Conservation (phyloP, 30 jellyfish, hydroid and myxozoan species). For the Hydra vulgaris region DNA sequence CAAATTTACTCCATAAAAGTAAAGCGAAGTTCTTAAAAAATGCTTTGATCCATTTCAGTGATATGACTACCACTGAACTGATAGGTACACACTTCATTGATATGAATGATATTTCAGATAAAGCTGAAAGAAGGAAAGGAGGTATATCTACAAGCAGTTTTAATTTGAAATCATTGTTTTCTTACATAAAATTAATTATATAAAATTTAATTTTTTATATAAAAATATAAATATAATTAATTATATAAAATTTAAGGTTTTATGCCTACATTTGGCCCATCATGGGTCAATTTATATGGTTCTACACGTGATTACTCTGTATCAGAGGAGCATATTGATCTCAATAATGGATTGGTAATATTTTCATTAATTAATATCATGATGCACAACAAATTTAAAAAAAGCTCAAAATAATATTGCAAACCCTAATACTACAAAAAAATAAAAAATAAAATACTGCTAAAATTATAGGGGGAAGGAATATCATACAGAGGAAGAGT, state of each 20-base stretch:
- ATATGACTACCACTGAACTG: constrained; percentile 48
- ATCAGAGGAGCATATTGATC: constrained; percentile 75
- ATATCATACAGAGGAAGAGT: constrained; percentile 83
- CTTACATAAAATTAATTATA: too few relatives aligned
- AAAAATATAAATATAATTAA: too few relatives aligned
- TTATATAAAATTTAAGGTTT: constrained; percentile 36
- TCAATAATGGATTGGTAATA: constrained; percentile 73
- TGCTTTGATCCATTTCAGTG: too few relatives aligned
- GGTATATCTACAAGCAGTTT: constrained; percentile 1
- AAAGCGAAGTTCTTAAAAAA: too few relatives aligned
- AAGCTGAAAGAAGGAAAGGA: constrained; percentile 28
- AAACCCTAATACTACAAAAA: too few relatives aligned
- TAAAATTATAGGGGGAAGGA: constrained; percentile 73
- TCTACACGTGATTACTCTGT: constrained; percentile 82
- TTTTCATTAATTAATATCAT: background rate
- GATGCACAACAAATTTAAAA: too few relatives aligned
- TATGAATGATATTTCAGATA: constrained; percentile 64
- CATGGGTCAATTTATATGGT: constrained; percentile 85
- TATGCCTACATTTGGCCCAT: constrained; percentile 84
- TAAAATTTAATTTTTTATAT: too few relatives aligned
- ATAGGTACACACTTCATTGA: constrained; percentile 78
- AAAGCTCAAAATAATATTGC: too few relatives aligned
- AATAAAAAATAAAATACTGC: background rate
- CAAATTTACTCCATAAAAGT: background rate
- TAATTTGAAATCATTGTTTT: too few relatives aligned